Base-by-base conservation (phyloP, 2,888 invertebrate genomes). In the Tanypteryx hageni region DNA sequence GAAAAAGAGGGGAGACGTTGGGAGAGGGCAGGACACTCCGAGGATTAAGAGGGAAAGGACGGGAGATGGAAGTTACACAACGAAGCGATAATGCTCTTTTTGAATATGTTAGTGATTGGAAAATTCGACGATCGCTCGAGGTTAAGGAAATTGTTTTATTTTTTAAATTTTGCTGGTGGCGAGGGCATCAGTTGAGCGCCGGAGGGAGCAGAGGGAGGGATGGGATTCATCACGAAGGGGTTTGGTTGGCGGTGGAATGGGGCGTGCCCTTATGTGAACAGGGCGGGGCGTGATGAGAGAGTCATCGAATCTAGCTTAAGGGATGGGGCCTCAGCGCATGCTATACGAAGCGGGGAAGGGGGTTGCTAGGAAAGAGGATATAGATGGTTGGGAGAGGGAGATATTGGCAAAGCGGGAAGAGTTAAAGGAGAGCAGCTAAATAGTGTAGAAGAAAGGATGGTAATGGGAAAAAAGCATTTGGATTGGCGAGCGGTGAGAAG, bases 261-360 rank as follows among this genome's bases (percentile, higher is more conserved):
- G 89, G 89, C 89, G 89, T 89, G 61, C 44, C 89, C 16, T 27
- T 16, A 27, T 18, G 61, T 3, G 68, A 89, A 89, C 31, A 89
- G 89, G 89, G 89, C 89, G 89, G 89, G 89, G 89, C 89, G 89
- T 59, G 59, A 86, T 86, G 86, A 18, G 83, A 44, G 61, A 89
- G 89, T 64, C 64, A 64, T 64, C 64, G 61, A 61, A 89, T 89
- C 89, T 61, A 89, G 64, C 64, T 27, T 61, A 44, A 44, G 61
- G 31, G 89, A 58, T 57, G 58, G 58, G 85, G 61, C 89, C 89
- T 64, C n/a, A 64, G 89, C 89, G 89, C 89, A 89, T 89, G 89
- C n/a, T 44, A 89, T 64, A 89, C 64, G 44, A 64, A n/a, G 10
- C 31, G 44, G 11, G 7, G 64, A 64, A 27, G 13, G 59, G 31